These are phyloP conservation scores for Laterallus jamaicensis DNA, from an alignment of 2,113 vertebrate genomes.

Conservation along the genomic window DNA sequence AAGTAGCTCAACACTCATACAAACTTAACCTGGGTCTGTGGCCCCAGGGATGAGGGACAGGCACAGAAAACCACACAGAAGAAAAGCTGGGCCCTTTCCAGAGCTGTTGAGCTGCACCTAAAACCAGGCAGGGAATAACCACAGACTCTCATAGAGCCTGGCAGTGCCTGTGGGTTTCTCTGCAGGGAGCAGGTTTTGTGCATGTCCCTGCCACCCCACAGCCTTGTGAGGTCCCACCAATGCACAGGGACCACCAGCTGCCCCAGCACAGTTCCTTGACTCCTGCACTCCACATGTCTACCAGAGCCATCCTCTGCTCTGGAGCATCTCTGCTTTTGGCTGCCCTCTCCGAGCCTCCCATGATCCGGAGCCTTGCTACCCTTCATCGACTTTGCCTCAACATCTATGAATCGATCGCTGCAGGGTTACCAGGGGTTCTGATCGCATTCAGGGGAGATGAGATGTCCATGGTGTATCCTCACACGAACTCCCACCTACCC, in stretches of 20 bases:
- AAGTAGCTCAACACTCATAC: neutral
- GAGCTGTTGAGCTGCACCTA: neutral
- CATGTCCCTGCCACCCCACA: neutral
- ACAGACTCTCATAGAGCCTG: neutral
- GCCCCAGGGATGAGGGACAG: neutral
- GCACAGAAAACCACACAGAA: neutral
- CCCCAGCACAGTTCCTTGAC: accelerated
- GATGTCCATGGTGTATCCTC: constrained; percentile 23
- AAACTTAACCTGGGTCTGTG: neutral
- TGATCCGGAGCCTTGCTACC: neutral
- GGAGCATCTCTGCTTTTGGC: neutral
- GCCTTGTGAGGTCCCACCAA: neutral
- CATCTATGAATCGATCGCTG: constrained; percentile 17
- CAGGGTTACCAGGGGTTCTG: constrained; percentile 17
- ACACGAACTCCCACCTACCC: neutral
- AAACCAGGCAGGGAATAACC: neutral
- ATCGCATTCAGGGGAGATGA: accelerated
- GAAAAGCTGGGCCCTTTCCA: neutral
- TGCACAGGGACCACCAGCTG: neutral
- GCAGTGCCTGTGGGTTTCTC: neutral
- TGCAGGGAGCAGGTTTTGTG: neutral
- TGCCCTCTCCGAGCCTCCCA: neutral
- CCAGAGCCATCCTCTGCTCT: accelerated
- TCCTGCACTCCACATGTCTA: accelerated
- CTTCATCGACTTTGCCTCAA: neutral